Conservation (phyloP, 1,140 invertebrate genomes). For the Acromyrmex echinatior region DNA sequence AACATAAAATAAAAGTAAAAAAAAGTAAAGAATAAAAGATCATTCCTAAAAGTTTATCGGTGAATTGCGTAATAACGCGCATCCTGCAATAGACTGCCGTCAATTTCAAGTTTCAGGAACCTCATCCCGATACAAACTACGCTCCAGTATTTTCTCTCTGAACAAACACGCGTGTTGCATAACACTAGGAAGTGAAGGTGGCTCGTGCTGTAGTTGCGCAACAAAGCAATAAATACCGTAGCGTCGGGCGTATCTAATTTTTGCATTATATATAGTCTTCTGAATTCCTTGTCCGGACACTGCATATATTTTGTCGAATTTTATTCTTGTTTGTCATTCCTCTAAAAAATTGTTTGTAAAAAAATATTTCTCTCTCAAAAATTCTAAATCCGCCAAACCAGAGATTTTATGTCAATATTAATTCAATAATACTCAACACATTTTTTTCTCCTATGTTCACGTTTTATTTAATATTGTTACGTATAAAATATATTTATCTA, state of each 20-base stretch:
- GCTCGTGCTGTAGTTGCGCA: slow-evolving; percentile 37
- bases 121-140: slow-evolving; percentile 32
- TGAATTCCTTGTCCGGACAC: not conserved
- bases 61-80: slow-evolving; percentile 6
- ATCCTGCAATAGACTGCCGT: not conserved
- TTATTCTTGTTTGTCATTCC: not conserved
- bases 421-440: not conserved
- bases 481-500: not conserved
- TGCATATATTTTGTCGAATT: not conserved
- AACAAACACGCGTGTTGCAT: slow-evolving; percentile 55
- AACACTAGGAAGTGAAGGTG: slow-evolving; percentile 60
- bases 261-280: not conserved
- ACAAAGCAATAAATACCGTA: slow-evolving; percentile 33
- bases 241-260: slow-evolving; percentile 28
- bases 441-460: not conserved
- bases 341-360: not conserved
- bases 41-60: not conserved
- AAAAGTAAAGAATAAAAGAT: not conserved
- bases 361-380: not conserved
- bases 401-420: not conserved
- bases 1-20: not conserved
- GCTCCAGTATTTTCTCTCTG: slow-evolving; percentile 50
- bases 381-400: not conserved
- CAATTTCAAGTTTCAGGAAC: slow-evolving; percentile 31
- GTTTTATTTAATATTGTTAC: not conserved